Base-by-base conservation (phyloP, 2,797 vertebrate genomes). In the Protonibea diacanthus region DNA sequence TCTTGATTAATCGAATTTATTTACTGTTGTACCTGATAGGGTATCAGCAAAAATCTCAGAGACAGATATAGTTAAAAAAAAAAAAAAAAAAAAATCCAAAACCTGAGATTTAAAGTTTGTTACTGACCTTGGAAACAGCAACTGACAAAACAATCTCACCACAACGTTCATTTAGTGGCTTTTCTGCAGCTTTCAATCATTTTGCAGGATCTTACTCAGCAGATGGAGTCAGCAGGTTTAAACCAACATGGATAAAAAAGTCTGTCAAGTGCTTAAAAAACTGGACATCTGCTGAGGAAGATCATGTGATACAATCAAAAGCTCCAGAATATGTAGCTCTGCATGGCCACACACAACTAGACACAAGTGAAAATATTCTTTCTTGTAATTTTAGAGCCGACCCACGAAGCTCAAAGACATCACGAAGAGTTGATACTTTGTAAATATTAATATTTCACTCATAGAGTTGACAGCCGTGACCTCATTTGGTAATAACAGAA, bases 381-480 rank as follows among this genome's bases (percentile, higher is more conserved):
- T 33, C 20, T 18, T 51, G 2, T 42, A 27, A 51, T 58, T 44
- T 13, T 44, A 44, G 48, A 78, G 47, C 21, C 1, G 6, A 14
- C 9, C 23, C 55, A 69, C 52, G 44, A 23, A 47, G 5, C 27
- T 61, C 2, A 18, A 42, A 65, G 14, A 40, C 18, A 10, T 56
- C 13, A 57, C 17, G 15, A 21, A 66, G 51, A 48, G 38, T 47
- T 59, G 42, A 56, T 18, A n/a, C 21, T 78, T 55, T 42, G 27
- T 33, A 66, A 66, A 86, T 63, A 60, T 74, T 57, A 40, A 53
- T 49, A 63, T 76, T 73, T 68, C 12, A 79, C 38, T 56, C 8
- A 27, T 38, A 20, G 25, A 25, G 38, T 25, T 60, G 65, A 80
- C 71, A 74, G 58, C 75, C 33, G 47, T 29, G 47, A 56, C 47